Evolutionary conservation across 2,797 vertebrate genomes (phyloP).

Genomic region (Passerculus sandwichensis): DNA sequence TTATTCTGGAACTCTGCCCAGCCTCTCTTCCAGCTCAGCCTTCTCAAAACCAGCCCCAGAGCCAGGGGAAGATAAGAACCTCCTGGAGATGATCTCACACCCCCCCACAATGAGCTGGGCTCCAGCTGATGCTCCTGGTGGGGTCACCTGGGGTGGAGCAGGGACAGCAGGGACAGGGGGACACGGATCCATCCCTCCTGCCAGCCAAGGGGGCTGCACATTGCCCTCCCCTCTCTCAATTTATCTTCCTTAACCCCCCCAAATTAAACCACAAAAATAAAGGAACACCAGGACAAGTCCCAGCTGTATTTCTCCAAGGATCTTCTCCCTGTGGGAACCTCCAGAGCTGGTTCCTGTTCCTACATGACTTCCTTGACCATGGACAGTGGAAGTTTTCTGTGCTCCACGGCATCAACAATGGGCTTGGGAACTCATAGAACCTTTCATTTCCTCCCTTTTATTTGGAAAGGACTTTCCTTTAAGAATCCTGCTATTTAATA

Average conservation of each 20-base stretch:
- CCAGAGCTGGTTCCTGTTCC: neutral
- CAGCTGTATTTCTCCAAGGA: neutral
- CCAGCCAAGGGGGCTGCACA: rapidly evolving
- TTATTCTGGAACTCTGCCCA: neutral
- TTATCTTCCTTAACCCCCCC: neutral
- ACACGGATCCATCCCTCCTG: rapidly evolving
- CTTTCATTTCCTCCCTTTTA: constrained; percentile 63
- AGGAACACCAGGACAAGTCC: neutral
- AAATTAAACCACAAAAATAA: neutral
- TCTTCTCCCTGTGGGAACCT: constrained; percentile 50
- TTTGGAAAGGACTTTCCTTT: constrained; percentile 62
- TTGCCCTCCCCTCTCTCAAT: neutral
- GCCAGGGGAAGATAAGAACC: neutral
- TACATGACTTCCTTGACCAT: neutral
- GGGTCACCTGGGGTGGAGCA: rapidly evolving
- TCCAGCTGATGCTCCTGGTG: neutral
- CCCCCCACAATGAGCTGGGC: neutral
- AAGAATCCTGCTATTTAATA: constrained; percentile 55
- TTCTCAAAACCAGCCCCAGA: neutral
- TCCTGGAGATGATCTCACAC: neutral
- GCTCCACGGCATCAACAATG: constrained; percentile 42
- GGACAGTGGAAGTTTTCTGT: constrained; percentile 51
- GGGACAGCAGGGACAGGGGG: rapidly evolving
- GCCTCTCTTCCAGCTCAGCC: neutral
- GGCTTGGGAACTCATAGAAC: constrained; percentile 61